phyloP scores from a whole-genome alignment of 2,113 vertebrate genomes.

The Malurus melanocephalus region DNA sequence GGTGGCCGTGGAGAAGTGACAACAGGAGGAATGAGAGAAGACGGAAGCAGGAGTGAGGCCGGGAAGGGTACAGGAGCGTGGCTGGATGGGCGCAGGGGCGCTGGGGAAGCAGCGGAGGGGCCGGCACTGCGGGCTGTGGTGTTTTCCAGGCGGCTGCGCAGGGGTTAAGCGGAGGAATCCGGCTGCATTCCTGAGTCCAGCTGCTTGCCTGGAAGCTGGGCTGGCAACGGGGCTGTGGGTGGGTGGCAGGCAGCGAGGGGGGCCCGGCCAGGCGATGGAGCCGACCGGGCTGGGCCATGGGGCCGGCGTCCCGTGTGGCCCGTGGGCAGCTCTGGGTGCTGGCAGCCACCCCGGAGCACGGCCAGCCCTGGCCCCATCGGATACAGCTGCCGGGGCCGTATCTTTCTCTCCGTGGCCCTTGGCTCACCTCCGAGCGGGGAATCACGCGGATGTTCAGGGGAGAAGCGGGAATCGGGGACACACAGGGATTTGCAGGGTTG shows the following conservation, averaged over 20 bases:
- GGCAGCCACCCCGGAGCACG: neutral
- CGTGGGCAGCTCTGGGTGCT: neutral
- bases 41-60: neutral
- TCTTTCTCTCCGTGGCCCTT: slow-evolving; percentile 10
- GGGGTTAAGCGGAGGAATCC: slow-evolving; percentile 58
- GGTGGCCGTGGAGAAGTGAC: neutral
- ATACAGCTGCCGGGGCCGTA: neutral
- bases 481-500: slow-evolving; percentile 21
- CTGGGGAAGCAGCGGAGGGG: neutral
- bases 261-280: neutral
- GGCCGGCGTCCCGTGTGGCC: neutral
- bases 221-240: slow-evolving; percentile 50
- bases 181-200: slow-evolving; percentile 63
- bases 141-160: neutral
- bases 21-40: neutral
- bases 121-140: neutral
- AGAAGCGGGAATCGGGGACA: slow-evolving; percentile 36
- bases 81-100: neutral
- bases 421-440: slow-evolving; percentile 35
- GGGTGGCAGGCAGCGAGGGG: slow-evolving; percentile 46
- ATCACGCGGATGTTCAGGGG: slow-evolving; percentile 21
- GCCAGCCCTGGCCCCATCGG: neutral
- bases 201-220: slow-evolving; percentile 67
- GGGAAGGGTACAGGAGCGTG: neutral
- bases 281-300: neutral